Percentiles rank a stretch among this genome's conserved stretches.
Conservation (phyloP, 2,888 invertebrate genomes). For the Priocnemis perturbator region DNA sequence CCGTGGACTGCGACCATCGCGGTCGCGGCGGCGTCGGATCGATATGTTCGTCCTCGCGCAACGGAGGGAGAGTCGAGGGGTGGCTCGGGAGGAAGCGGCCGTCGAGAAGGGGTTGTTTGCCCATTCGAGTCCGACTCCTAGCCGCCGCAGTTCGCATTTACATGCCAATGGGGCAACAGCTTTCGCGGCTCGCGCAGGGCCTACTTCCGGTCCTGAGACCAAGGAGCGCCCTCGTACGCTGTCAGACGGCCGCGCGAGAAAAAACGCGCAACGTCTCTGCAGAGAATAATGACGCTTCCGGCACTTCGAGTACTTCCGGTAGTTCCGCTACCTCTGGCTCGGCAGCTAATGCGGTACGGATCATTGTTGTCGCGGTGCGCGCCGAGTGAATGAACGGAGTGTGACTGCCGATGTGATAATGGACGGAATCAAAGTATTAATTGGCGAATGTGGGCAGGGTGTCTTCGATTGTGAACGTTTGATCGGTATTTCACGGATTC, state of each 20-base stretch:
- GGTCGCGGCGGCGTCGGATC: slow-evolving; percentile 39
- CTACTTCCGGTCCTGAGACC: slow-evolving; percentile 49
- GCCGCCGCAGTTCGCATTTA: slow-evolving; percentile 42
- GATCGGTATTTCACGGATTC: too few species aligned
- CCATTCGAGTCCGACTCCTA: slow-evolving; percentile 34
- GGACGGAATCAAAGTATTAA: too few species aligned
- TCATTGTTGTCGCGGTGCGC: too few species aligned
- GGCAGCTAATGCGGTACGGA: too few species aligned
- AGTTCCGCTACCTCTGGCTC: too few species aligned
- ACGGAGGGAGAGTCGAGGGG: slow-evolving; percentile 22
- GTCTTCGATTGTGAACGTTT: too few species aligned
- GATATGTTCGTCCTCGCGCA: slow-evolving; percentile 44
- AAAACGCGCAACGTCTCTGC: background rate
- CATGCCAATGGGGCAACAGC: slow-evolving; percentile 61
- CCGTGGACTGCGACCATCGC: background rate
- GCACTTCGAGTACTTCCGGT: too few species aligned
- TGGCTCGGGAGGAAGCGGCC: background rate
- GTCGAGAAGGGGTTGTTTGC: too few species aligned
- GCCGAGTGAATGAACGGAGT: too few species aligned
- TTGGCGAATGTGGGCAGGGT: too few species aligned
- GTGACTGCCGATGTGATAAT: too few species aligned
- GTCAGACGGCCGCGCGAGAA: background rate
- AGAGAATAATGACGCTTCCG: too few species aligned
- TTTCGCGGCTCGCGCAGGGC: slow-evolving; percentile 57
- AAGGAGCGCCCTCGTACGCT: background rate